Conservation (phyloP, 2,888 invertebrate species). For the Chrysina gloriosa region DNA sequence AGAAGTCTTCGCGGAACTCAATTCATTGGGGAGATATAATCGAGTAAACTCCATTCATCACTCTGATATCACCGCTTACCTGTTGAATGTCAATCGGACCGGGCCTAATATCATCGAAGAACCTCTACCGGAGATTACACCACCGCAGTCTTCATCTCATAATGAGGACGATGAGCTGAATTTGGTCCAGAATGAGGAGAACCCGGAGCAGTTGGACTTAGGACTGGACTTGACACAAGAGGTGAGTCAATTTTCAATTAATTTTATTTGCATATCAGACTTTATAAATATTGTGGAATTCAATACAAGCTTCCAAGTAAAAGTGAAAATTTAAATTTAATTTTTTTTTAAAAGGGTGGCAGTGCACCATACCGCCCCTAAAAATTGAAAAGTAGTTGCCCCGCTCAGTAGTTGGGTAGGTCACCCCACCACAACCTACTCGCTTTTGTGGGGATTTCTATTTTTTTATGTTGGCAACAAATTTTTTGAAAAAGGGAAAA, state of each 20-base stretch:
- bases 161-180: conserved; percentile 29
- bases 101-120: conserved; percentile 49
- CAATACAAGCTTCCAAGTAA: too few relatives aligned
- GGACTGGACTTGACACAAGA: conserved; percentile 59
- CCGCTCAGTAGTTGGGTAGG: too few relatives aligned
- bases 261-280: neutral
- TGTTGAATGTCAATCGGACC: conserved; percentile 69
- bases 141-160: conserved; percentile 39
- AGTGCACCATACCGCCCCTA: too few relatives aligned
- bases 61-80: conserved; percentile 71
- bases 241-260: conserved; percentile 52
- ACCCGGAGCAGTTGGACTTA: conserved; percentile 40
- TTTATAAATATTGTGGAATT: neutral
- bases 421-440: too few relatives aligned
- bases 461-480: too few relatives aligned
- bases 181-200: conserved; percentile 29
- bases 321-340: too few relatives aligned
- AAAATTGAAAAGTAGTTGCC: too few relatives aligned
- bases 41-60: conserved; percentile 67
- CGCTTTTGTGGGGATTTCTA: too few relatives aligned
- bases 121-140: conserved; percentile 45
- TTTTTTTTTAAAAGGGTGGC: too few relatives aligned
- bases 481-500: too few relatives aligned
- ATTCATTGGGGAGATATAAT: conserved; percentile 75
- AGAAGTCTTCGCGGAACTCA: conserved; percentile 78